Evolutionary conservation across 92 coral and sea anemone genomes (phyloP), one percentile per base, ranked within the genome.

Genomic region (Anthopleura xanthogrammica): DNA sequence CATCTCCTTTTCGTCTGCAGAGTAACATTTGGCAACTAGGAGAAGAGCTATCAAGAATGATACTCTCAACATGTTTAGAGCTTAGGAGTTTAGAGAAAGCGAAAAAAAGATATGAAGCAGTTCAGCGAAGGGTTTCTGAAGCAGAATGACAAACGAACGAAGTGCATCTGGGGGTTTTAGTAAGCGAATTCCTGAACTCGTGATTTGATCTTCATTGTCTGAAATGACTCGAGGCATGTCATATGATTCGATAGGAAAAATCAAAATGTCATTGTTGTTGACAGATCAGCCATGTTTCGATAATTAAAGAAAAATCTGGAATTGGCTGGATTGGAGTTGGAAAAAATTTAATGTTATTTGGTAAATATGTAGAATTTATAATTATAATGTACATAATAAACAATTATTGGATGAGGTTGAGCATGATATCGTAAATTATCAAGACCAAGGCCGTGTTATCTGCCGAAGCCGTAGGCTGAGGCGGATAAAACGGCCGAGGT

Each of bases 41-140:
- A 70, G 64, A 50, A 81, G 65, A 9, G 48, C 62, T 29, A 70
- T 17, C 65, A 50, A 8, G 5, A 81, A 36, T 3, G 74, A 50
- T 70, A 81, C 13, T 19, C 77, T 11, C 84, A 40, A 70, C 77
- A 81, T 81, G 29, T n/a, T 66, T 29, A 43, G 7, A 22, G 24
- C 19, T 39, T 23, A 16, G 12, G 36, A 29, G 52, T 13, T 43
- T 13, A 23, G 8, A 13, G 16, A 68, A 23, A 9, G 74, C 40
- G 41, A 29, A 9, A 14, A 29, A 23, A 36, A 22, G 36, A 29
- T 23, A 4, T 4, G 74, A 7, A 29, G 4, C 4, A 36, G 43
- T 23, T 29, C 42, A 62, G 70, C 70, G 23, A 62, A 20, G 40
- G 16, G 41, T 9, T 68, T 68, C 74, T 68, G 5, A 9, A 68